Base-by-base conservation (phyloP, 1,140 invertebrate genomes). In the Zaprionus ornatus region DNA sequence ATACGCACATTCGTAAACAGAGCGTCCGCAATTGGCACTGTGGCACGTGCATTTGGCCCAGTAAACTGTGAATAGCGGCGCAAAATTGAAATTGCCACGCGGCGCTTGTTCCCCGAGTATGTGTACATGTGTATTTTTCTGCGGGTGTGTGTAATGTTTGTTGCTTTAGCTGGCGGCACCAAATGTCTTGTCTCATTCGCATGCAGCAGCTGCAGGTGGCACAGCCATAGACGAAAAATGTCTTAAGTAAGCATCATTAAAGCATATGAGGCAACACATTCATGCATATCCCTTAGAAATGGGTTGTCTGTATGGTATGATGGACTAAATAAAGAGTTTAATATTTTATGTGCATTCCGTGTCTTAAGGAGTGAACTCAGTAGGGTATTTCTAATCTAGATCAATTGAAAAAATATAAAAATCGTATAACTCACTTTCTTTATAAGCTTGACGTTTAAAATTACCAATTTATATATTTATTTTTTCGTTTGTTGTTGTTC, bases 1-100 rank as follows among this genome's bases (percentile, higher is more conserved):
- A 82, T 81, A 82, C 69, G 72, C 50, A 54, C 19, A 85, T 88
- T 88, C 85, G 85, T 88, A 88, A 88, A 88, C 85, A 88, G 88
- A 74, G 56, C 29, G 32, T 17, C 21, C 13, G 21, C 25, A 27
- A 54, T 25, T 5, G 57, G 29, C 29, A 55, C n/a, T 1, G 57
- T 23, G 54, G 64, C 84, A 87, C 84, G 85, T 87, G 85, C 71
- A 62, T 19, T 32, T 42, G 40, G 32, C 45, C n/a, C 42, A 48
- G 23, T 60, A 42, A 62, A 60, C 45, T 60, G 63, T 29, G 37
- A 61, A 52, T 42, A 42, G 42, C 9, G 19, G 37, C 12, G 32
- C 13, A 25, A 27, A 32, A 50, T 55, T 17, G 23, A 61, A 67
- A 61, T 57, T 32, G 15, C 65, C 45, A 27, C 42, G 42, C 32